A percentile compares a stretch with the other conserved stretches of the same genome.
These are phyloP conservation scores for Sciurus carolinensis DNA, from an alignment of 2,797 vertebrate species.

Conservation along the genomic window DNA sequence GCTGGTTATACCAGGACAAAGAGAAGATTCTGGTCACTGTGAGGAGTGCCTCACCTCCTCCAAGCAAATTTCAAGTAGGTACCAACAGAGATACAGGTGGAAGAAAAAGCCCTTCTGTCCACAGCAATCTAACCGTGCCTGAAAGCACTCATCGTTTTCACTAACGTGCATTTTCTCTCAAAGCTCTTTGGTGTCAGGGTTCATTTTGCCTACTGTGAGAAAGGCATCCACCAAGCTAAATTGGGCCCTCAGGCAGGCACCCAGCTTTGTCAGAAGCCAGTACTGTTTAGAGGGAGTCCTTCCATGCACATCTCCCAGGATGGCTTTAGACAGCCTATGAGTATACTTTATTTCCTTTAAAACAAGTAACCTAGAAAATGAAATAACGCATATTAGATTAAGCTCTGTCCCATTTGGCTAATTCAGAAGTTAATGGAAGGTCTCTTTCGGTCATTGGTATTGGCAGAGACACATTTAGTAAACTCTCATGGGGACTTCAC, in stretches of 20 bases:
- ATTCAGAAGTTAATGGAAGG: conserved; percentile 87
- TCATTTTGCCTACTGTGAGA: conserved; percentile 81
- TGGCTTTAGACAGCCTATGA: conserved; percentile 78
- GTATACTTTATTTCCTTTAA: conserved; percentile 86
- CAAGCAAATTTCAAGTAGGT: neutral
- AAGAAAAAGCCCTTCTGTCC: neutral
- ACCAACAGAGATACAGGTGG: neutral
- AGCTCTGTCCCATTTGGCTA: conserved; percentile 86
- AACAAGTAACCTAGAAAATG: conserved; percentile 87
- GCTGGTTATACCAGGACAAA: neutral
- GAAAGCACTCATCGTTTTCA: conserved; percentile 62
- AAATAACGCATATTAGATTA: conserved; percentile 86
- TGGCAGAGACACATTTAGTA: conserved; percentile 82
- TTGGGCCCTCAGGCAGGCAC: conserved; percentile 78
- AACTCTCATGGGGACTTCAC: conserved; percentile 75
- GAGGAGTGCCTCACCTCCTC: neutral
- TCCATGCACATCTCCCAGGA: conserved; percentile 83
- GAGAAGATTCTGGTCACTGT: neutral
- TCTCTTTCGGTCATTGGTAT: conserved; percentile 85
- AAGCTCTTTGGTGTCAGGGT: conserved; percentile 68
- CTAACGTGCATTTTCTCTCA: conserved; percentile 71
- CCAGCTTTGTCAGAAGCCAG: conserved; percentile 76
- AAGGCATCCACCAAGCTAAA: conserved; percentile 77
- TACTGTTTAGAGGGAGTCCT: conserved; percentile 78
- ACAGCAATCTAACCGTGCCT: conserved; percentile 9